phyloP scores from a whole-genome alignment of 2,113 vertebrate genomes.

The Egretta garzetta region DNA sequence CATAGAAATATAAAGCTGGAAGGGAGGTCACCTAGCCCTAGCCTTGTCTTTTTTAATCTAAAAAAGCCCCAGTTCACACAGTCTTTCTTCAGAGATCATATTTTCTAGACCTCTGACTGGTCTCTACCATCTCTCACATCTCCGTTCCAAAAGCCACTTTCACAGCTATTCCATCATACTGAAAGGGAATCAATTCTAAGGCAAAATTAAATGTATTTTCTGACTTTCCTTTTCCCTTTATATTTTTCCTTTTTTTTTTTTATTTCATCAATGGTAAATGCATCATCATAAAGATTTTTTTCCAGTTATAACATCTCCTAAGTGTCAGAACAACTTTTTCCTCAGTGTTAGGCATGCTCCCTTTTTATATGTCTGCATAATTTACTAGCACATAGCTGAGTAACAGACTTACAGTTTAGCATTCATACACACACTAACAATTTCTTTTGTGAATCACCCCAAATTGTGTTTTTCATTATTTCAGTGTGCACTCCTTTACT shows the following conservation, averaged over 20 bases:
- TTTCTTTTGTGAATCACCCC: not conserved
- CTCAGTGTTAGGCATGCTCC: not conserved
- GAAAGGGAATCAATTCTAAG: not conserved
- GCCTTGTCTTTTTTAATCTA: constrained; percentile 9
- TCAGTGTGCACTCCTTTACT: not conserved
- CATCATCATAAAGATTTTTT: not conserved
- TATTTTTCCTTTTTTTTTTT: not conserved
- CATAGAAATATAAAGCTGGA: not conserved
- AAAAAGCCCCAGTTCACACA: not conserved
- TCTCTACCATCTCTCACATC: not conserved
- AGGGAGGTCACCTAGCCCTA: not conserved
- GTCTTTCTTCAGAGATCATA: constrained; percentile 5
- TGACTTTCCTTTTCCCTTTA: not conserved
- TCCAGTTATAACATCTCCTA: not conserved
- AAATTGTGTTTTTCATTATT: not conserved
- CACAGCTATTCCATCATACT: not conserved
- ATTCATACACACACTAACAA: not conserved
- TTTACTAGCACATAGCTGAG: not conserved
- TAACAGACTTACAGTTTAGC: not conserved
- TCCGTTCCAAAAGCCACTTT: not conserved
- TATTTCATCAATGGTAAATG: not conserved
- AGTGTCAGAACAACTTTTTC: not conserved
- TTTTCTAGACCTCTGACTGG: constrained; percentile 26
- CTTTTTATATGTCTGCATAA: not conserved
- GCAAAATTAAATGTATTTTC: not conserved